phyloP scores from a whole-genome alignment of 1,140 invertebrate species.

The Trachelipus rathkii region DNA sequence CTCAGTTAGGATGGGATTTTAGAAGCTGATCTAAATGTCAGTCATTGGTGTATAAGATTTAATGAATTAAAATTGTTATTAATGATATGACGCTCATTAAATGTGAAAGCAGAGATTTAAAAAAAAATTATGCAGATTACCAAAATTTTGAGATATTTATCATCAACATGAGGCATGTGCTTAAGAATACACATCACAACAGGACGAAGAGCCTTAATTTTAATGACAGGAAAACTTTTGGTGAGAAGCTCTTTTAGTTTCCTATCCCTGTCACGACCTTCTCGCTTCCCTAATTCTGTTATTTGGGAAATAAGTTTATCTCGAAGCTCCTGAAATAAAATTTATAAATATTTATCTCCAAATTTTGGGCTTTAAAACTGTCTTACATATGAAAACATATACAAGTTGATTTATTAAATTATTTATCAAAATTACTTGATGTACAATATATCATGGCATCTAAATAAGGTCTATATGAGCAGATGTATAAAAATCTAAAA shows the following conservation, averaged over 20 bases:
- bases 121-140: conserved; percentile 49
- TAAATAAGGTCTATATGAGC: neutral
- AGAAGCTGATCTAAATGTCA: too few species aligned
- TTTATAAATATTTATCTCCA: neutral
- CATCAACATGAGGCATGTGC: conserved; percentile 88
- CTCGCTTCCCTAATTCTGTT: conserved; percentile 75
- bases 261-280: conserved; percentile 70
- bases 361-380: too few species aligned
- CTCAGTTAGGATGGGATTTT: too few species aligned
- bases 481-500: neutral
- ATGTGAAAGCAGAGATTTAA: too few species aligned
- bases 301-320: conserved; percentile 85
- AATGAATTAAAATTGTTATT: too few species aligned
- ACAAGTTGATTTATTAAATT: too few species aligned
- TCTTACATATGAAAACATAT: too few species aligned
- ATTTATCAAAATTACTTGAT: too few species aligned
- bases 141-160: conserved; percentile 81
- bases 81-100: too few species aligned
- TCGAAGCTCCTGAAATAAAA: conserved; percentile 63
- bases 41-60: too few species aligned
- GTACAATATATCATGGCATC: too few species aligned
- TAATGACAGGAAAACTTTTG: conserved; percentile 90
- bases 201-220: conserved; percentile 85
- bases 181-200: conserved; percentile 91
- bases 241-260: conserved; percentile 84